Conservation (phyloP, 2,113 vertebrate genomes). For the Craseonycteris thonglongyai region DNA sequence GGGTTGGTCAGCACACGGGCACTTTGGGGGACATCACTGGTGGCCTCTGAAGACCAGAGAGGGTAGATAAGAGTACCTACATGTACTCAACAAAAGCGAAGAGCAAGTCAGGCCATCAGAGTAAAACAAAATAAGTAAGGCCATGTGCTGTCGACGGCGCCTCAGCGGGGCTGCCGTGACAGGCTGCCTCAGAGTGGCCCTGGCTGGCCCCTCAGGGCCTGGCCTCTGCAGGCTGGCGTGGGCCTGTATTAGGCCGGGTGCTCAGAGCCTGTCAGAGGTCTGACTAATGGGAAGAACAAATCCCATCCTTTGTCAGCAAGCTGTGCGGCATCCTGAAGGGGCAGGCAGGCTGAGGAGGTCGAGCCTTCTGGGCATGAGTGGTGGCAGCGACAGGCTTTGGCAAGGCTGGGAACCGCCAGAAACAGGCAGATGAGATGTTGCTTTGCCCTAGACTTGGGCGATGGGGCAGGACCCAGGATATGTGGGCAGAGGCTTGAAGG, state of each 20-base stretch:
- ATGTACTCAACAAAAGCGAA: not conserved
- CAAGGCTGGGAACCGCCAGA: not conserved
- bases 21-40: not conserved
- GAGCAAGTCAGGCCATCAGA: not conserved
- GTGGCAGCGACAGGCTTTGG: not conserved
- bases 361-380: not conserved
- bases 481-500: not conserved
- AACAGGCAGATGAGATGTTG: not conserved
- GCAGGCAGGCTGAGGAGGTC: not conserved
- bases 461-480: not conserved
- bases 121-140: not conserved
- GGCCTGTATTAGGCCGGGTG: not conserved
- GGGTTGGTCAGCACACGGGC: too few species aligned
- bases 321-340: not conserved
- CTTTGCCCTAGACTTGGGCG: not conserved
- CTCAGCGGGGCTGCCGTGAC: not conserved
- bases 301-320: not conserved
- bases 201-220: not conserved
- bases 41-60: not conserved
- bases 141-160: not conserved
- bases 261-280: not conserved
- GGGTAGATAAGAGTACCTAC: not conserved
- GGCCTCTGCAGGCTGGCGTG: not conserved
- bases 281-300: not conserved
- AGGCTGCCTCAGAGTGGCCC: not conserved